Conservation (phyloP, 1,140 invertebrate genomes). For the Coenobita brevimanus region DNA sequence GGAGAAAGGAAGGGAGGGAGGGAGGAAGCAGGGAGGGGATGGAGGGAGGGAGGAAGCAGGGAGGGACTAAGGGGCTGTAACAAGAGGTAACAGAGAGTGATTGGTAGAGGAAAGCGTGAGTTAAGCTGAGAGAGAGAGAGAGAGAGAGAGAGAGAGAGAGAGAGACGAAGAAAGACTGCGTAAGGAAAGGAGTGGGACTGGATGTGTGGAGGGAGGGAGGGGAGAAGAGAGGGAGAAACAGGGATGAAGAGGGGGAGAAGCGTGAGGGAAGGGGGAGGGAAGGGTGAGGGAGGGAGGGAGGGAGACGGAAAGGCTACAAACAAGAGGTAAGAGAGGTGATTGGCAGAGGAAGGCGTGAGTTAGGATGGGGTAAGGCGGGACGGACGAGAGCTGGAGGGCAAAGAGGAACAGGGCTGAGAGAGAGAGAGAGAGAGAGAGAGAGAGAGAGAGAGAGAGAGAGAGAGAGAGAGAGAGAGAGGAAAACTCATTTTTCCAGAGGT, state of each 20-base stretch:
- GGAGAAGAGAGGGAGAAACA: background rate
- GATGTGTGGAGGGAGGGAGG: background rate
- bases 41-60: background rate
- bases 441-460: no score
- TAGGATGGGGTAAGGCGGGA: no score
- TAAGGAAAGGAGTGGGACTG: background rate
- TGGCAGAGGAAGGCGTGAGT: no score
- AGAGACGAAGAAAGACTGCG: background rate
- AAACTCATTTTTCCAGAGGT: no score
- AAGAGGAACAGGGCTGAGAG: no score
- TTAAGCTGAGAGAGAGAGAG: background rate
- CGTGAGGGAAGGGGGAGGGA: background rate
- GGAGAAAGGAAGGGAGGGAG: background rate
- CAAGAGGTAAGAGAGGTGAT: no score
- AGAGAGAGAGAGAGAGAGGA: no score
- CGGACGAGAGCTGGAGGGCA: no score
- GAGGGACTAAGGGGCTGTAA: background rate
- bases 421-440: no score
- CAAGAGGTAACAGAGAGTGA: background rate
- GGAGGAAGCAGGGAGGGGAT: no score
- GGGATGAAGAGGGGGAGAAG: background rate
- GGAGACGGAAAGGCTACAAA: no score
- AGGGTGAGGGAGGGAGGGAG: background rate
- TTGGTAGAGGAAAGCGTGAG: background rate
- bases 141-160: background rate